Conservation (phyloP, 1,140 invertebrate species). For the Sinonovacula constricta region DNA sequence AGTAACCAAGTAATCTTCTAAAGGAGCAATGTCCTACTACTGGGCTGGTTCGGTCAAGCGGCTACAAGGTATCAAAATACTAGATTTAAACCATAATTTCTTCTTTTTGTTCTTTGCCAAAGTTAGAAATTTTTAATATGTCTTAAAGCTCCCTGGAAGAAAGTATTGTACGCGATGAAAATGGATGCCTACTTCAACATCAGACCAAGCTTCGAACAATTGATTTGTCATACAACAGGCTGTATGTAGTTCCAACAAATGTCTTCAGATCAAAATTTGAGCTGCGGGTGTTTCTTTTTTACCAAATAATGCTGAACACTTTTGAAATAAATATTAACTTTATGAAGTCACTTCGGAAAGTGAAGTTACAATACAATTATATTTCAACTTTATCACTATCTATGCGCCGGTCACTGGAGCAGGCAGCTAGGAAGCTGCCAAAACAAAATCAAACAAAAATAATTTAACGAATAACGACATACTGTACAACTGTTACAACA, state of each 20-base stretch:
- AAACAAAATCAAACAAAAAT: neutral
- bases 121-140: slow-evolving; percentile 1
- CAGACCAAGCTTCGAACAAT: neutral
- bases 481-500: slow-evolving; percentile 7
- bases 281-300: neutral
- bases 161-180: neutral
- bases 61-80: neutral
- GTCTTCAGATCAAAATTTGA: slow-evolving; percentile 1
- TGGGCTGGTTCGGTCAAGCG: slow-evolving; percentile 33
- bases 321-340: slow-evolving; percentile 18
- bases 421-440: neutral
- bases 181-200: neutral
- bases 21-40: slow-evolving; percentile 16
- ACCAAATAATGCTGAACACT: neutral
- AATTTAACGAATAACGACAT: slow-evolving; percentile 15
- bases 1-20: slow-evolving; percentile 3
- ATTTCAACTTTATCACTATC: neutral
- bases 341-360: neutral
- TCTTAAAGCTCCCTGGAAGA: neutral
- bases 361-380: slow-evolving; percentile 6
- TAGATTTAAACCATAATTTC: slow-evolving; percentile 15
- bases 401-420: neutral
- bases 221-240: slow-evolving; percentile 22
- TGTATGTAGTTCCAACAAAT: neutral
- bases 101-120: slow-evolving; percentile 16